Conservation (phyloP, 2,888 invertebrate genomes). For the Lasioglossum calceatum region DNA sequence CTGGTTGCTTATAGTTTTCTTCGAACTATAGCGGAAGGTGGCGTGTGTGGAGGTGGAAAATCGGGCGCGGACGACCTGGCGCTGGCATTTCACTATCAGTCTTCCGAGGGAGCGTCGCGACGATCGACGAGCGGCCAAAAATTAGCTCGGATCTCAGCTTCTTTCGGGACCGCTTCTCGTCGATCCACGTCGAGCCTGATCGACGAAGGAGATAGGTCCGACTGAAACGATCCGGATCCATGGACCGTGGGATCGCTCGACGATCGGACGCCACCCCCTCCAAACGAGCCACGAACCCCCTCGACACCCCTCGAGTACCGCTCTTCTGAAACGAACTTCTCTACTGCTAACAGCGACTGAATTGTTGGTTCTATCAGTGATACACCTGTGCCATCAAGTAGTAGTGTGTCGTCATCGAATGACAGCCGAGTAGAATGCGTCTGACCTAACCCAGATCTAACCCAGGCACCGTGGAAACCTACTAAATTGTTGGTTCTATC, state of each 20-base stretch:
- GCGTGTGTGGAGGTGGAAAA: slow-evolving; percentile 72
- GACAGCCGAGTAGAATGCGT: neutral
- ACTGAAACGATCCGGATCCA: slow-evolving; percentile 16
- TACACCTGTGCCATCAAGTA: neutral
- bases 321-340: neutral
- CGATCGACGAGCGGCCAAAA: slow-evolving; percentile 68
- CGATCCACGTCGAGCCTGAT: neutral
- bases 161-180: neutral
- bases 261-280: slow-evolving; percentile 59
- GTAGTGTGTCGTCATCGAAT: neutral
- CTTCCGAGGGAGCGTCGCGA: slow-evolving; percentile 75
- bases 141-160: slow-evolving; percentile 31
- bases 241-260: slow-evolving; percentile 51
- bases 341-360: neutral
- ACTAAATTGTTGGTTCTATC: neutral
- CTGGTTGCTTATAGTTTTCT: slow-evolving; percentile 61
- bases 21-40: slow-evolving; percentile 58
- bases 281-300: neutral
- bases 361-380: neutral
- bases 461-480: neutral
- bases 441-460: neutral
- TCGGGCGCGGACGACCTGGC: slow-evolving; percentile 68
- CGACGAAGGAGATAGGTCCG: slow-evolving; percentile 3
- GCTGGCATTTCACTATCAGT: slow-evolving; percentile 73
- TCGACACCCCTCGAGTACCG: neutral